These are phyloP conservation scores for Acipenser transmontanus DNA, from an alignment of 2,797 vertebrate genomes.

Conservation along the genomic window DNA sequence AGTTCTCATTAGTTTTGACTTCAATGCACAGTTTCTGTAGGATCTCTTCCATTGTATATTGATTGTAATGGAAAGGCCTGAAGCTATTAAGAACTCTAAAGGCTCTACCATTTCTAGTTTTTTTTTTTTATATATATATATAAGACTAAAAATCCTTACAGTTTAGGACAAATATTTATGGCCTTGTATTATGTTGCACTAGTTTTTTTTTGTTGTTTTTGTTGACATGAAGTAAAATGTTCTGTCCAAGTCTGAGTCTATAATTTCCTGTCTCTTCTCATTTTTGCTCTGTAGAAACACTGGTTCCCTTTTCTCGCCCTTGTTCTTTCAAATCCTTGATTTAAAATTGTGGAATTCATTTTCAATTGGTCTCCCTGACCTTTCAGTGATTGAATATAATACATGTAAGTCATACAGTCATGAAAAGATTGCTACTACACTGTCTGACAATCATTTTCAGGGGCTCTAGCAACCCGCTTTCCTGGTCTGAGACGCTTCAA, in stretches of 20 bases:
- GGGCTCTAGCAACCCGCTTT: not conserved
- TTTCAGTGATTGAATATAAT: too few relatives aligned
- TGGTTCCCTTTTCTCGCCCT: too few relatives aligned
- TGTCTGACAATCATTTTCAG: too few relatives aligned
- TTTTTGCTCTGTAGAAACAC: too few relatives aligned
- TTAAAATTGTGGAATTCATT: too few relatives aligned
- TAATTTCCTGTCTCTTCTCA: too few relatives aligned
- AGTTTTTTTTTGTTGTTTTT: not conserved
- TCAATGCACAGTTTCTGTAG: constrained; percentile 38
- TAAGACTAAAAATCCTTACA: not conserved
- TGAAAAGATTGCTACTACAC: too few relatives aligned
- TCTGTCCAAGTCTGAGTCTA: not conserved
- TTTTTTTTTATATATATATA: not conserved
- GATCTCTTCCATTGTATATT: constrained; percentile 40
- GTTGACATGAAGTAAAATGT: not conserved
- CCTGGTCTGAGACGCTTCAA: constrained; percentile 26
- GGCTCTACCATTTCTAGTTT: not conserved
- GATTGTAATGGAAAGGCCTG: constrained; percentile 48
- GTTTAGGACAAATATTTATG: not conserved
- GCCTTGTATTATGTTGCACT: not conserved
- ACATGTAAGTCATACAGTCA: too few relatives aligned
- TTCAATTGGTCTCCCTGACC: too few relatives aligned
- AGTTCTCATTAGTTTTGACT: constrained; percentile 27
- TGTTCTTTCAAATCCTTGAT: too few relatives aligned
- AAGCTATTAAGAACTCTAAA: constrained; percentile 36